Conservation (phyloP, 2,888 invertebrate genomes). For the Lochmaea capreae region DNA sequence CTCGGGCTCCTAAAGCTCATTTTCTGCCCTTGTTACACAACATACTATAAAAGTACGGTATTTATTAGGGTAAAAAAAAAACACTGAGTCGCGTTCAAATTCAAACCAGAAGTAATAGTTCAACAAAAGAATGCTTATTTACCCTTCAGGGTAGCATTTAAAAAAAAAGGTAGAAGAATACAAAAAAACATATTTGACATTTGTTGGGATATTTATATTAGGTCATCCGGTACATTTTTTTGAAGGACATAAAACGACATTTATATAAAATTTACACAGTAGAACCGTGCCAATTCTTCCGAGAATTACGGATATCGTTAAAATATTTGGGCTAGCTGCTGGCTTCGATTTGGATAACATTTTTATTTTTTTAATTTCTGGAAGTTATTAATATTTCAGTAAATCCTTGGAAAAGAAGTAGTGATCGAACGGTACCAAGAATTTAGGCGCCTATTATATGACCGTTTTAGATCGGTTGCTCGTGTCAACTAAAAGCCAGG, state of each 20-base stretch:
- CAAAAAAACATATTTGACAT: too few relatives aligned
- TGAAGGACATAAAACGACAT: background rate
- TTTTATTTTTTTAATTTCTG: conserved; percentile 18
- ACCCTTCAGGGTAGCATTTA: too few relatives aligned
- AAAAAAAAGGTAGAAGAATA: too few relatives aligned
- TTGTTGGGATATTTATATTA: too few relatives aligned
- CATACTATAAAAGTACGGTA: too few relatives aligned
- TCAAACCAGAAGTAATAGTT: too few relatives aligned
- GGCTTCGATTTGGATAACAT: background rate
- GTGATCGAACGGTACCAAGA: conserved; percentile 21
- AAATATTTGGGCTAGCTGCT: conserved; percentile 22
- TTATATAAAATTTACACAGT: background rate
- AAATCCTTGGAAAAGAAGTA: conserved; percentile 17
- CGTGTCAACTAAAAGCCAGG: conserved; percentile 2
- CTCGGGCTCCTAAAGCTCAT: too few relatives aligned
- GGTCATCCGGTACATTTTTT: too few relatives aligned
- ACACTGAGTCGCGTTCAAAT: too few relatives aligned
- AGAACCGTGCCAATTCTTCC: conserved; percentile 11
- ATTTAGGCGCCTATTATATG: conserved; percentile 36
- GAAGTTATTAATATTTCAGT: conserved; percentile 28
- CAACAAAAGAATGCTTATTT: too few relatives aligned
- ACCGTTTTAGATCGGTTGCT: conserved; percentile 3
- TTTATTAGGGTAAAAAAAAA: too few relatives aligned
- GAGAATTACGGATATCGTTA: conserved; percentile 30
- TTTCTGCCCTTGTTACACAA: too few relatives aligned